A percentile compares a stretch with the other conserved stretches of the same genome.
Evolutionary conservation across 53 echinoderm and acorn worm species (phyloP).

Genomic region (Luidia sarsii): DNA sequence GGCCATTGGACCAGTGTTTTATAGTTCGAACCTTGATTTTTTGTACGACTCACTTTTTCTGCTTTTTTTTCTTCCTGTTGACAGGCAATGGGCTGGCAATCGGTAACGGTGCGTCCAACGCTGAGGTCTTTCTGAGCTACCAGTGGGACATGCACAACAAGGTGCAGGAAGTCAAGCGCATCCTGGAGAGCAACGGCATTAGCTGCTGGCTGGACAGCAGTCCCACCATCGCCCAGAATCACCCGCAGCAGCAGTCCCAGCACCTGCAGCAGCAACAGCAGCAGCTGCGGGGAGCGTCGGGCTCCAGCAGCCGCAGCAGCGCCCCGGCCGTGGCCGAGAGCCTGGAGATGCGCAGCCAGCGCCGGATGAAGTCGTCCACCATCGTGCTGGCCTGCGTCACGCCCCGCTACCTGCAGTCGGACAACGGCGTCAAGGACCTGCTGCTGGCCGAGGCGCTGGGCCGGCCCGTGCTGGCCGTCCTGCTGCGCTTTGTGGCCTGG

Average conservation of each 20-base stretch:
- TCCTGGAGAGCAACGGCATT: constrained; percentile 86
- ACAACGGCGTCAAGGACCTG: constrained; percentile 91
- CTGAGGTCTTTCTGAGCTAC: constrained; percentile 93
- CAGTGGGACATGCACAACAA: constrained; percentile 99
- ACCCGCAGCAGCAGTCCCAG: constrained; percentile 70
- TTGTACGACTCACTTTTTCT: too few species aligned
- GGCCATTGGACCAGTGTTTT: too few species aligned
- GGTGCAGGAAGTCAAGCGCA: constrained; percentile 89
- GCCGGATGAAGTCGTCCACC: constrained; percentile 85
- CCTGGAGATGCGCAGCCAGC: constrained; percentile 79
- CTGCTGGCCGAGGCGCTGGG: constrained; percentile 80
- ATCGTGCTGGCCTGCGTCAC: constrained; percentile 86
- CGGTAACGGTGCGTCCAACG: constrained; percentile 43
- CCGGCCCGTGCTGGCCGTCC: constrained; percentile 81
- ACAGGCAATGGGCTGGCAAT: constrained; percentile 26
- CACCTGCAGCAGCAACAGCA: constrained; percentile 40
- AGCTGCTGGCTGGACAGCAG: constrained; percentile 91
- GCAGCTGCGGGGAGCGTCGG: constrained; percentile 65
- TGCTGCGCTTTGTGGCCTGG: constrained; percentile 91
- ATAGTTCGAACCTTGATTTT: too few species aligned
- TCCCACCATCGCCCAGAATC: constrained; percentile 80
- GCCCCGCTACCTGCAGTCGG: constrained; percentile 93
- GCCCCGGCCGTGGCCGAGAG: constrained; percentile 42
- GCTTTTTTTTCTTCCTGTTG: too few species aligned
- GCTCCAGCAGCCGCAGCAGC: constrained; percentile 59